phyloP scores from a whole-genome alignment of 2,888 invertebrate species.

The Tenodera sinensis region DNA sequence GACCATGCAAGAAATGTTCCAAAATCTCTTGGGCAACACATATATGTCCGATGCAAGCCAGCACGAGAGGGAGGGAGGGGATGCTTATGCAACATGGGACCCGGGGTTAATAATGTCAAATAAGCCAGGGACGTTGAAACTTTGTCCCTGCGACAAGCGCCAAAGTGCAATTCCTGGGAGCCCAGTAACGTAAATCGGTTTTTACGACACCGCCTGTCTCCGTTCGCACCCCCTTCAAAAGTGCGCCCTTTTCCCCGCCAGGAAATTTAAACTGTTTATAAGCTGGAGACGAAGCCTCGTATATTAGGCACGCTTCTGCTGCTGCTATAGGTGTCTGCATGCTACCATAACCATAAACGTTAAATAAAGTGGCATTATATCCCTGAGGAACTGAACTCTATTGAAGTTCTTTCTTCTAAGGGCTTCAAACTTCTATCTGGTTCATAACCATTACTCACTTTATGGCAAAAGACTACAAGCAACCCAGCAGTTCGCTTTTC shows the following conservation, averaged over 20 bases:
- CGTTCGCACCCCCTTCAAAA: slow-evolving; percentile 9
- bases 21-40: background rate
- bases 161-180: background rate
- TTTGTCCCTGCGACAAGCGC: background rate
- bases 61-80: background rate
- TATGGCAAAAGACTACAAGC: background rate
- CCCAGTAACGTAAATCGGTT: slow-evolving; percentile 2
- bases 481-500: background rate
- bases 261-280: slow-evolving; percentile 1
- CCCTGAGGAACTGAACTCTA: background rate
- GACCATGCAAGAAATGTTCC: background rate
- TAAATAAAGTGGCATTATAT: background rate
- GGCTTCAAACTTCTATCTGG: background rate
- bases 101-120: background rate
- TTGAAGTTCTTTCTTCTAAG: background rate
- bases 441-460: background rate
- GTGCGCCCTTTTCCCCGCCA: background rate
- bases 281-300: background rate
- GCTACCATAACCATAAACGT: background rate
- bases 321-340: background rate
- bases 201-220: background rate
- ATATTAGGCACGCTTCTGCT: background rate
- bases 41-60: background rate
- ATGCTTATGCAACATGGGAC: background rate
- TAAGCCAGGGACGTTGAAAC: background rate